Percentiles rank a stretch among this genome's conserved stretches.
phyloP scores from a whole-genome alignment of 2,113 vertebrate genomes.

The Axis porcinus region DNA sequence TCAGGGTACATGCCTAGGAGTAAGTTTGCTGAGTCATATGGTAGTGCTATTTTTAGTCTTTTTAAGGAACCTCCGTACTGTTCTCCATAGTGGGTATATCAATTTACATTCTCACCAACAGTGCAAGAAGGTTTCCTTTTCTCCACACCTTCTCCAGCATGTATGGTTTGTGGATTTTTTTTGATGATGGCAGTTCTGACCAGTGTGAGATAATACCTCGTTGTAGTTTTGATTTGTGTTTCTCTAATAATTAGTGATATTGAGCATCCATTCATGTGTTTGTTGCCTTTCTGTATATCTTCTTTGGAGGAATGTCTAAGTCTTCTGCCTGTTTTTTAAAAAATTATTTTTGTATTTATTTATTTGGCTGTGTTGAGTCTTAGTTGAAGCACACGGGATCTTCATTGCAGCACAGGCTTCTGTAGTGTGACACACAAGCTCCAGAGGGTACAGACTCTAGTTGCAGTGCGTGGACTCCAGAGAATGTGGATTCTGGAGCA shows the following conservation, averaged over 20 bases:
- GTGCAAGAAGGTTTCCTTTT: neutral
- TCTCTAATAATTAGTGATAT: neutral
- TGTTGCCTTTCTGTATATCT: neutral
- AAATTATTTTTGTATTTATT: neutral
- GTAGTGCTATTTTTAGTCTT: neutral
- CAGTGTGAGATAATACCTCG: neutral
- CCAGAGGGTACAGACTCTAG: neutral
- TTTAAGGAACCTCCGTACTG: neutral
- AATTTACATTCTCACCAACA: neutral
- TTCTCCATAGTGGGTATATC: neutral
- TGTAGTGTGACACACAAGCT: neutral
- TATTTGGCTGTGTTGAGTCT: neutral
- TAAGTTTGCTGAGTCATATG: neutral
- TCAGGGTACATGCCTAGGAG: neutral
- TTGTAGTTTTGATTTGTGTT: neutral
- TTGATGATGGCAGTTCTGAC: neutral
- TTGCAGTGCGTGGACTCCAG: neutral
- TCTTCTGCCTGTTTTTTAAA: neutral
- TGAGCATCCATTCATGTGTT: neutral
- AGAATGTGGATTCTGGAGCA: neutral
- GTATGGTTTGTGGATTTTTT: neutral
- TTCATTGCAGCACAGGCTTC: neutral
- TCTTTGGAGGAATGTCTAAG: neutral
- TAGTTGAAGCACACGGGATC: neutral
- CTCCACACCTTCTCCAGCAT: neutral